These are phyloP conservation scores for Phenganax subtilis DNA, from an alignment of 92 coral and sea anemone species.

Conservation along the genomic window DNA sequence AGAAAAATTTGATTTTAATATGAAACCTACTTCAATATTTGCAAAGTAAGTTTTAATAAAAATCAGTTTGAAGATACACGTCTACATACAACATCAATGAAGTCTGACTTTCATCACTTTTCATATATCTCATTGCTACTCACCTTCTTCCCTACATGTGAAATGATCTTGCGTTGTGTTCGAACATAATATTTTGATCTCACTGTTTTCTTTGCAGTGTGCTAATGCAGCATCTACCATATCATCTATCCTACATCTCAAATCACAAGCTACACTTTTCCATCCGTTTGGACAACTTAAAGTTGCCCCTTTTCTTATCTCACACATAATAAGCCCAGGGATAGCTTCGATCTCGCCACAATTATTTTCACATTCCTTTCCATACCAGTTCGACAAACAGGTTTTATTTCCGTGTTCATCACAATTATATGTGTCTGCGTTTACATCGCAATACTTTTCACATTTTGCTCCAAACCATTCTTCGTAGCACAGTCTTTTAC, in stretches of 20 bases:
- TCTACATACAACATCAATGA: neutral
- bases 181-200: neutral
- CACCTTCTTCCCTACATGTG: constrained; percentile 36
- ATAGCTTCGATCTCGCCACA: neutral
- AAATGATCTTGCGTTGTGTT: constrained; percentile 50
- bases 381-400: constrained; percentile 46
- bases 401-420: constrained; percentile 45
- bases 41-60: no score
- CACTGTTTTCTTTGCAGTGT: neutral
- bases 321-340: constrained; percentile 8
- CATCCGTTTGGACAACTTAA: neutral
- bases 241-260: neutral
- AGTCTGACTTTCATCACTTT: neutral
- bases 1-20: neutral
- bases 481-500: neutral
- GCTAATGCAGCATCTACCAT: neutral
- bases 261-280: neutral
- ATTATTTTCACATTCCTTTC: neutral
- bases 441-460: constrained; percentile 31
- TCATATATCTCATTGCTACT: neutral
- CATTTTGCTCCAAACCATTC: constrained; percentile 22
- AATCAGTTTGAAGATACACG: no score
- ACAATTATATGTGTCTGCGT: constrained; percentile 49
- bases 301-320: neutral
- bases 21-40: no score